Evolutionary conservation across 2,797 vertebrate species (phyloP), one percentile per base, ranked within the genome.

Genomic region (Gambusia yucatana): DNA sequence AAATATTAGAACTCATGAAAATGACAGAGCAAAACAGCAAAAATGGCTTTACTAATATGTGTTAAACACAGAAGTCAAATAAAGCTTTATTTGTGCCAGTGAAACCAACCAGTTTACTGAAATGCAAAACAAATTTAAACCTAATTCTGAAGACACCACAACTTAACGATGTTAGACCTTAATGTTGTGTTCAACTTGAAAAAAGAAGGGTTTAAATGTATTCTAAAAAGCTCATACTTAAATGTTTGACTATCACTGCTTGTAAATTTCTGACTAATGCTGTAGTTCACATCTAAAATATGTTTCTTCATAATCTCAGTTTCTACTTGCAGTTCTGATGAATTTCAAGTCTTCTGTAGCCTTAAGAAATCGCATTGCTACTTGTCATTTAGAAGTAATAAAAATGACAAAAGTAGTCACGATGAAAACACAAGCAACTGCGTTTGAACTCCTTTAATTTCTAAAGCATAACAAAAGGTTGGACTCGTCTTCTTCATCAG

Each of bases 321-420:
- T 63, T 76, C 85, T 73, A 59, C 72, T 80, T 86, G 84, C 77
- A 73, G 55, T 4, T 0, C 46, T 77, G 55, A 77, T 84, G 78
- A 87, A 88, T 88, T 84, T 79, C 88, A 91, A 85, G 57, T 48
- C 75, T 84, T 81, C 77, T 84, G 82, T 83, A 84, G 72, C 74
- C 75, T 65, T 7, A 1, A 59, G 77, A 75, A 59, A 72, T 28
- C 71, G 73, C 78, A 78, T n/a, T 28, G 55, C 33, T 47, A 41
- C 20, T 36, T 77, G 36, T 72, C 69, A 84, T 81, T 78, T 72
- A 71, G 71, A 74, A 75, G 44, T 76, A 7, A 75, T 74, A 78
- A 75, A 82, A 77, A 78, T 52, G 75, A 76, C 78, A 47, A 59
- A 85, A 77, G 72, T n/a, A 76, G 72, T 75, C 20, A 30, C 63